Conservation (phyloP, 1,140 invertebrate species). For the Orussus abietinus region DNA sequence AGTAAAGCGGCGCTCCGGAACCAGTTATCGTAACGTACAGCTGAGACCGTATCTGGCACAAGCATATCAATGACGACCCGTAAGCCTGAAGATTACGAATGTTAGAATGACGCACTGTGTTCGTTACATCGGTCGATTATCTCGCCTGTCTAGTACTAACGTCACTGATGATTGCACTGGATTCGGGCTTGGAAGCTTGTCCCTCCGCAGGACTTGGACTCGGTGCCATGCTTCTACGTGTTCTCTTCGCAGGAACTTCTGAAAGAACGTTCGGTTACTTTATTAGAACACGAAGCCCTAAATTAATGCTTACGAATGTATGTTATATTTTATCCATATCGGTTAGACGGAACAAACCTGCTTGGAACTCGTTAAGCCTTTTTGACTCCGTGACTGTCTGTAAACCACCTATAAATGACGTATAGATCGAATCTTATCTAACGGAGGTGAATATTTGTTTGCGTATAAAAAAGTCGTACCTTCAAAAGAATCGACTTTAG, state of each 20-base stretch:
- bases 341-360: conserved; percentile 6
- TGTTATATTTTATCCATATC: neutral
- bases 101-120: neutral
- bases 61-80: conserved; percentile 43
- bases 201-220: conserved; percentile 51
- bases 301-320: too few relatives aligned
- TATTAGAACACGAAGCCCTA: too few relatives aligned
- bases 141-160: conserved; percentile 33
- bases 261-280: too few relatives aligned
- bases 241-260: conserved; percentile 39
- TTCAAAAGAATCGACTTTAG: conserved; percentile 37
- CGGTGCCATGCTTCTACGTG: conserved; percentile 42
- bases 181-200: conserved; percentile 51
- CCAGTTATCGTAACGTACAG: conserved; percentile 51
- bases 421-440: too few relatives aligned
- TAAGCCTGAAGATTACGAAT: conserved; percentile 33
- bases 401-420: too few relatives aligned
- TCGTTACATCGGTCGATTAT: neutral
- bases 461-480: too few relatives aligned
- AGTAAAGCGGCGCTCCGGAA: conserved; percentile 51
- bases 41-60: conserved; percentile 51
- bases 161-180: conserved; percentile 47
- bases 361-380: too few relatives aligned
- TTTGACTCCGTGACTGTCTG: too few relatives aligned
- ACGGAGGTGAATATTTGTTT: too few relatives aligned